phyloP scores from a whole-genome alignment of 2,797 vertebrate genomes.

The Propithecus perrieri region DNA sequence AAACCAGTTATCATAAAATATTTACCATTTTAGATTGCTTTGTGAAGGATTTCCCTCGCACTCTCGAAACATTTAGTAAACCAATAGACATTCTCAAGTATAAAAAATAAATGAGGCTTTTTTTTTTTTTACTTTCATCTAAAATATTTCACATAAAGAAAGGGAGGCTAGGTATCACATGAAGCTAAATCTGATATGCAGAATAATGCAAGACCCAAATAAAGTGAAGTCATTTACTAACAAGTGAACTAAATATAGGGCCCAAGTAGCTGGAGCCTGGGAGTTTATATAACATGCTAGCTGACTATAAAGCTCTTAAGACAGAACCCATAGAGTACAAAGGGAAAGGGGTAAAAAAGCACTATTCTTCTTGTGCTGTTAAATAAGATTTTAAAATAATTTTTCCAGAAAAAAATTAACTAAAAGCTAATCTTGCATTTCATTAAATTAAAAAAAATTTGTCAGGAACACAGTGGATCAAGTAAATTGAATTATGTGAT shows the following conservation, averaged over 20 bases:
- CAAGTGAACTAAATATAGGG: conserved; percentile 67
- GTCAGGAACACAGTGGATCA: neutral
- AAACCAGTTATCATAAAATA: conserved; percentile 54
- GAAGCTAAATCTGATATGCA: conserved; percentile 32
- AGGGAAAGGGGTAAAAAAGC: neutral
- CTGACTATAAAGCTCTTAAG: conserved; percentile 16
- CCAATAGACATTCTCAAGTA: neutral
- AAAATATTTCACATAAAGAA: conserved; percentile 51
- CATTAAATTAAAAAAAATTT: neutral
- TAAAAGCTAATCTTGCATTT: neutral
- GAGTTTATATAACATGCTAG: conserved; percentile 45
- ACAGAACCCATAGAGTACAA: neutral
- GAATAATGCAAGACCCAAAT: conserved; percentile 61
- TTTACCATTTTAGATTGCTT: conserved; percentile 45
- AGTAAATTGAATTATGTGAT: conserved; percentile 26
- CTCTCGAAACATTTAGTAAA: conserved; percentile 55
- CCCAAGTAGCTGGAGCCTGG: conserved; percentile 11
- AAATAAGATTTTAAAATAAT: neutral
- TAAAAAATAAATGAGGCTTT: conserved; percentile 32
- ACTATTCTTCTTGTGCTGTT: neutral
- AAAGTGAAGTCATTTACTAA: conserved; percentile 68
- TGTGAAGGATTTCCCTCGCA: conserved; percentile 38
- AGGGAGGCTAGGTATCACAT: conserved; percentile 17
- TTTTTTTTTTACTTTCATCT: neutral
- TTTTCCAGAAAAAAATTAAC: conserved; percentile 21